Base-by-base conservation (phyloP, 1,140 invertebrate species). In the Agrypnia vestita region DNA sequence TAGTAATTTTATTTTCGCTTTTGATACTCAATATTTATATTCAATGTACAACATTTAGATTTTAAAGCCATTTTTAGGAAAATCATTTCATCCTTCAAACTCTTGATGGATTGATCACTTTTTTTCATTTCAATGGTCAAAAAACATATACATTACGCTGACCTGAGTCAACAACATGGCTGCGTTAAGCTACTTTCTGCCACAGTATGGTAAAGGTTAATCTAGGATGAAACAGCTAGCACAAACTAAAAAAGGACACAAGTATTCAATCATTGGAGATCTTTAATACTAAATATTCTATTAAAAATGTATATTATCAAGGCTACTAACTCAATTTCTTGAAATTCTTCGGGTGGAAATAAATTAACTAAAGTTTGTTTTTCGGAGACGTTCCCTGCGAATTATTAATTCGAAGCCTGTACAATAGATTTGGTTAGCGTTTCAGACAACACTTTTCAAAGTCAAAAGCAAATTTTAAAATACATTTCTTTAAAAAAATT, bases 361-460 rank as follows among this genome's bases (percentile, higher is more conserved):
- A 35, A 13, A 15, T 51, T 51, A 3, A 15, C 49, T 51, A 51
- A 51, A 51, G 49, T 51, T 51, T 51, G n/a, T 64, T 64, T 64
- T 13, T 64, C 61, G 10, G 13, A 19, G 10, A 11, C 61, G 35
- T 35, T 64, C 61, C 35, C 35, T 7, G 21, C 4, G 25, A 25
- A 35, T 64, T 25, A 25, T 43, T 12, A 64, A n/a, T n/a, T n/a
- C n/a, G n/a, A 43, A 64, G 19, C n/a, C 59, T 35, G 19, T 7
- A 8, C 21, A 4, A 43, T 25, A 19, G 25, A 44, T 35, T 19
- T 43, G 35, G 21, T 3, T 25, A 10, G 10, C 35, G 12, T 62
- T 62, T 25, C 19, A 62, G 59, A 62, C 25, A 12, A 64, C 11
- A 35, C 61, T 12, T 64, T 64, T 44, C 0, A 43, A 64, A 35